These are phyloP conservation scores for Timandra comae DNA, from an alignment of 2,888 invertebrate genomes.

Conservation along the genomic window DNA sequence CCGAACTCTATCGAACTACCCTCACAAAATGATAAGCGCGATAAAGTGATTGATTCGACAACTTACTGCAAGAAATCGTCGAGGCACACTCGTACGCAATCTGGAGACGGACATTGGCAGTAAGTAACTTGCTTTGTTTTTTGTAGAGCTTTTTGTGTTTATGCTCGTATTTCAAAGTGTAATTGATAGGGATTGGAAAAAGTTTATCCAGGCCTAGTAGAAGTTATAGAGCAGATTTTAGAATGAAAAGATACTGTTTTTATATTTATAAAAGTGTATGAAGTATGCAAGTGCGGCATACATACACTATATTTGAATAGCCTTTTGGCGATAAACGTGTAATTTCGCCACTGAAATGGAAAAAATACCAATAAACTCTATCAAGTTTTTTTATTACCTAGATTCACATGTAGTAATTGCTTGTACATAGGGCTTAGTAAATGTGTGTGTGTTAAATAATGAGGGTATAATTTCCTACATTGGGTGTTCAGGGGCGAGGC, in stretches of 20 bases:
- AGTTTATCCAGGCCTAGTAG: too few relatives aligned
- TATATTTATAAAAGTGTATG: too few relatives aligned
- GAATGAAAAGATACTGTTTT: too few relatives aligned
- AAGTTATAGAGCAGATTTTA: too few relatives aligned
- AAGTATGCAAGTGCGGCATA: too few relatives aligned
- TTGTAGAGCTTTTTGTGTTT: constrained; percentile 2
- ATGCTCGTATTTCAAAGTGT: neutral
- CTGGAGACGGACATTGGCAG: constrained; percentile 70
- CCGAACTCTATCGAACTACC: constrained; percentile 84
- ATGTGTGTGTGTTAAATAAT: constrained; percentile 35
- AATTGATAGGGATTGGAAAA: too few relatives aligned
- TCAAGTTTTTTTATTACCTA: too few relatives aligned
- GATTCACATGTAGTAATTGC: too few relatives aligned
- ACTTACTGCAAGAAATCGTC: constrained; percentile 83
- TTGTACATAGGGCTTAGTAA: constrained; percentile 23
- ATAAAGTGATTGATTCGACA: constrained; percentile 77
- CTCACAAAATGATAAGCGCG: constrained; percentile 59
- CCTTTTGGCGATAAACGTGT: too few relatives aligned
- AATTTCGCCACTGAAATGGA: too few relatives aligned
- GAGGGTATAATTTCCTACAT: constrained; percentile 52
- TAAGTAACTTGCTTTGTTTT: constrained; percentile 50
- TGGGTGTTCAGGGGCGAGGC: constrained; percentile 65
- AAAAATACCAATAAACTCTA: too few relatives aligned
- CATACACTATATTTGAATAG: too few relatives aligned
- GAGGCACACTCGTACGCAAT: constrained; percentile 50